Evolutionary conservation across 1,140 invertebrate species (phyloP).

Genomic region (Scaptomyza pallida): DNA sequence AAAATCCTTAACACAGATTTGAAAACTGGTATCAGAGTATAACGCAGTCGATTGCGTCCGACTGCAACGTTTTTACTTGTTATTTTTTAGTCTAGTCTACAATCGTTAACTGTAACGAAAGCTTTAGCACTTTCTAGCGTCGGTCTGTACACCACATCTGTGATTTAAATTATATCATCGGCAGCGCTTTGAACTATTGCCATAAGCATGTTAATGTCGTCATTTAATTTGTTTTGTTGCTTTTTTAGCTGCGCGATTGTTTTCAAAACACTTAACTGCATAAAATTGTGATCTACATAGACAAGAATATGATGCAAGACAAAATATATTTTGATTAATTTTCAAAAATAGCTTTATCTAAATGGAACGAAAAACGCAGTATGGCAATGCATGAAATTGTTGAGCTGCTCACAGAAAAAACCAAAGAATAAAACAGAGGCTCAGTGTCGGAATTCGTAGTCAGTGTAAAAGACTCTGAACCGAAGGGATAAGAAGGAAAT

Average conservation of each 20-base stretch:
- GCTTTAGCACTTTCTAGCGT: too few species aligned
- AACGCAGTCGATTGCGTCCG: too few species aligned
- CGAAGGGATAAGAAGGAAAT: not conserved
- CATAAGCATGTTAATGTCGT: too few species aligned
- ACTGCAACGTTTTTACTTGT: too few species aligned
- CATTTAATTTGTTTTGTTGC: too few species aligned
- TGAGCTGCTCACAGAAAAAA: conserved; percentile 21
- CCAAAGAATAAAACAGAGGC: conserved; percentile 11
- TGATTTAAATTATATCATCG: too few species aligned
- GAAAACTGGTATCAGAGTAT: too few species aligned
- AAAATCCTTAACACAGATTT: too few species aligned
- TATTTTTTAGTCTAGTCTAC: too few species aligned
- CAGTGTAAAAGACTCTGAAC: not conserved
- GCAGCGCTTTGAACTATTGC: too few species aligned
- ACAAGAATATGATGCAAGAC: conserved; percentile 55
- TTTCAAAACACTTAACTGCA: conserved; percentile 52
- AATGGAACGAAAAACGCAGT: conserved; percentile 30
- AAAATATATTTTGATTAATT: conserved; percentile 77
- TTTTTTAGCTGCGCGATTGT: conserved; percentile 34
- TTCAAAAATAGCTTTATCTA: conserved; percentile 65
- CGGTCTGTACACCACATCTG: too few species aligned
- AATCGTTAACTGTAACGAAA: too few species aligned
- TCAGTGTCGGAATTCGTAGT: not conserved
- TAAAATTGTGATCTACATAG: conserved; percentile 47
- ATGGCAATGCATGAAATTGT: conserved; percentile 57